Percentiles rank a stretch among this genome's conserved stretches.
These are phyloP conservation scores for Cryptus armator DNA, from an alignment of 2,888 invertebrate species.

Conservation along the genomic window DNA sequence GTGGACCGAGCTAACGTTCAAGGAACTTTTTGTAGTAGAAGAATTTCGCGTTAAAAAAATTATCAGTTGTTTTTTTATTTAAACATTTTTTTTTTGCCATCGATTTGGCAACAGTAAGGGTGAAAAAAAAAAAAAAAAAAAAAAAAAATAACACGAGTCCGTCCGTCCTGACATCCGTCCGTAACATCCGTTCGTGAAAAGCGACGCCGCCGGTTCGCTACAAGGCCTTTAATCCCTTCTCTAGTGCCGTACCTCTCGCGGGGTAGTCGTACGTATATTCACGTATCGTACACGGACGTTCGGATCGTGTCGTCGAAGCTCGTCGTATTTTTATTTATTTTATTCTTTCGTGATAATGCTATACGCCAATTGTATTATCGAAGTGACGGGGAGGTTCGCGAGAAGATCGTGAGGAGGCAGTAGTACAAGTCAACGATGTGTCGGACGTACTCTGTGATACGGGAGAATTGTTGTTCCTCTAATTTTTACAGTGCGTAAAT, in stretches of 20 bases:
- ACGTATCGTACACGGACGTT: constrained; percentile 41
- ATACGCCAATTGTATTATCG: background rate
- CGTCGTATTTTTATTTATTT: background rate
- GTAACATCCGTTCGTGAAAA: constrained; percentile 50
- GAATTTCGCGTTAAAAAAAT: background rate
- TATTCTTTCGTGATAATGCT: background rate
- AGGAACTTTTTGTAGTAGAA: constrained; percentile 8
- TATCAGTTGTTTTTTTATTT: background rate
- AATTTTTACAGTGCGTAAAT: constrained; percentile 17
- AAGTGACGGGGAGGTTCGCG: background rate
- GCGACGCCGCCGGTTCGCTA: constrained; percentile 49
- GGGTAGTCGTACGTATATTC: constrained; percentile 11
- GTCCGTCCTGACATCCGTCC: constrained; percentile 58
- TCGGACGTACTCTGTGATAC: constrained; percentile 49
- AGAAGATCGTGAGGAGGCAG: constrained; percentile 17
- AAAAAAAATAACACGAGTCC: constrained; percentile 4
- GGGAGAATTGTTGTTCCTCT: constrained; percentile 1
- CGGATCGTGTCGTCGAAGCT: background rate
- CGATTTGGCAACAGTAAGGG: background rate
- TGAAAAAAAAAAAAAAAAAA: background rate
- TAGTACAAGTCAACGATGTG: constrained; percentile 56
- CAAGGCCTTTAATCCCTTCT: constrained; percentile 49
- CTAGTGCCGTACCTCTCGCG: background rate
- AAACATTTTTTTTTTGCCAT: background rate
- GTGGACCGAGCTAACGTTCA: constrained; percentile 13